These are phyloP conservation scores for Conus betulinus DNA, from an alignment of 1,140 invertebrate species.

Conservation along the genomic window DNA sequence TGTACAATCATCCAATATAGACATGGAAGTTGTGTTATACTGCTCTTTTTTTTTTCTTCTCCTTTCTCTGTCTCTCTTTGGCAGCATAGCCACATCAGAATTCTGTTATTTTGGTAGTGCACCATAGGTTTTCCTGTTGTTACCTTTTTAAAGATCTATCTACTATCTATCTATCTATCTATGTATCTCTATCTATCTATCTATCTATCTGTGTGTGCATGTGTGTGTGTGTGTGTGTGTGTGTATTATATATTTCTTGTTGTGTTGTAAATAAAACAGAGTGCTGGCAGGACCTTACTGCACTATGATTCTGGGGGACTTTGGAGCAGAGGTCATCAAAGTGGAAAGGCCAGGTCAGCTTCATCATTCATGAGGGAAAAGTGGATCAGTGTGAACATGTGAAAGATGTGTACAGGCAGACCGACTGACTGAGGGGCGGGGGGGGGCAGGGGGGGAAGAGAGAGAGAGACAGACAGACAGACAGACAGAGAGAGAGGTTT, in stretches of 20 bases:
- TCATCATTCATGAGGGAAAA: too few species aligned
- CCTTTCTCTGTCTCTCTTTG: neutral
- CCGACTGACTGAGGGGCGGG: too few species aligned
- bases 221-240: neutral
- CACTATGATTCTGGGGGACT: conserved; percentile 94
- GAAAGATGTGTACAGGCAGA: too few species aligned
- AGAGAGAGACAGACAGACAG: too few species aligned
- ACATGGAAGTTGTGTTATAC: too few species aligned
- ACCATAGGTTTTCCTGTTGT: neutral
- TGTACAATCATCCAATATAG: too few species aligned
- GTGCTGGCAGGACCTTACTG: conserved; percentile 91
- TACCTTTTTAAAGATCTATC: too few species aligned
- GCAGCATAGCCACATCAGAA: neutral
- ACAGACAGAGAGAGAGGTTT: too few species aligned
- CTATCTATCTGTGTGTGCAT: neutral
- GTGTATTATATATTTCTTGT: neutral
- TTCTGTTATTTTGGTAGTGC: too few species aligned
- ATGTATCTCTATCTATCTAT: neutral
- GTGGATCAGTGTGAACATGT: neutral
- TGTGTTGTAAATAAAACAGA: conserved; percentile 45
- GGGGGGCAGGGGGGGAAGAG: too few species aligned
- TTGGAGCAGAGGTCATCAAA: conserved; percentile 96
- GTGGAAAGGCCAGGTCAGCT: conserved; percentile 76
- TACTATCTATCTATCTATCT: neutral
- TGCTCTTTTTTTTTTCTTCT: too few species aligned